Percentiles rank a stretch among this genome's conserved stretches.
Evolutionary conservation across 2,797 vertebrate species (phyloP).

Genomic region (Notolabrus celidotus): DNA sequence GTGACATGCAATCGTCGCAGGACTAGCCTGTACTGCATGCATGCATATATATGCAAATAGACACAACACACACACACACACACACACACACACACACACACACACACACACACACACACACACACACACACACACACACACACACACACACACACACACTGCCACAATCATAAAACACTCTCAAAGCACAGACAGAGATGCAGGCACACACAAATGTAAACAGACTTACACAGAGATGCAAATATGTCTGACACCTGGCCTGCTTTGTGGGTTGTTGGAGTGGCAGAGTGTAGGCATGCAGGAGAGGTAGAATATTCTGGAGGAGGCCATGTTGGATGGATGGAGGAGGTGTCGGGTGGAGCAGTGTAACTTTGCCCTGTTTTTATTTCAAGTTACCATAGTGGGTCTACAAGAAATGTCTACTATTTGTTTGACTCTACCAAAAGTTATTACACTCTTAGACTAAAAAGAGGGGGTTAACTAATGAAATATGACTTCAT

Average conservation of each 20-base stretch:
- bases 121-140: not conserved
- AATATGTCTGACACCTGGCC: conserved; percentile 33
- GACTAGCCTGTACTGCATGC: conserved; percentile 40
- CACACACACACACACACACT: not conserved
- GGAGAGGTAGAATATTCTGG: conserved; percentile 33
- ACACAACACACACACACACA: not conserved
- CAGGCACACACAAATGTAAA: conserved; percentile 15
- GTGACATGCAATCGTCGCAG: conserved; percentile 72
- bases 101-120: not conserved
- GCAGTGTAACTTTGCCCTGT: conserved; percentile 16
- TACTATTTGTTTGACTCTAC: not conserved
- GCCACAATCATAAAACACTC: conserved; percentile 8
- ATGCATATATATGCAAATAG: not conserved
- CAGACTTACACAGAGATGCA: conserved; percentile 31
- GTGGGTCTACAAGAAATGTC: conserved; percentile 10
- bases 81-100: not conserved
- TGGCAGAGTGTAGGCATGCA: conserved; percentile 50
- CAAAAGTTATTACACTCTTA: not conserved
- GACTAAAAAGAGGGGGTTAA: not conserved
- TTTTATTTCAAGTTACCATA: conserved; percentile 21
- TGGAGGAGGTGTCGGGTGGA: conserved; percentile 42
- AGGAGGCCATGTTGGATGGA: conserved; percentile 28
- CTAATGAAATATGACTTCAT: too few species aligned
- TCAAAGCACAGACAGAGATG: conserved; percentile 11
- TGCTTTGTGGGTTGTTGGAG: conserved; percentile 46